phyloP scores from a whole-genome alignment of 2,797 vertebrate genomes.

The Tragelaphus eurycerus region DNA sequence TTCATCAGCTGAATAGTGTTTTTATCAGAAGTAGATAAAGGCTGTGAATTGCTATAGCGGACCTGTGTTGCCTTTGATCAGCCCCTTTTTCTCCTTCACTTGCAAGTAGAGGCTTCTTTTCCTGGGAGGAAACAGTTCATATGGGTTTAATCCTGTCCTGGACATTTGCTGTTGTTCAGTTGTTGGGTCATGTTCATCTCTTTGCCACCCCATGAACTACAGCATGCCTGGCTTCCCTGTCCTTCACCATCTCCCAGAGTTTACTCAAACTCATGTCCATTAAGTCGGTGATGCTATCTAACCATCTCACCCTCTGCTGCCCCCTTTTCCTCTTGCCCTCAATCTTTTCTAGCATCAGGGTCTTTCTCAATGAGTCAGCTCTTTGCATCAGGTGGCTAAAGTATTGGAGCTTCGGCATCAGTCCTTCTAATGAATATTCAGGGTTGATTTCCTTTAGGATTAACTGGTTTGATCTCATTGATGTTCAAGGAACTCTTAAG shows the following conservation, averaged over 20 bases:
- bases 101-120: neutral
- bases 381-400: neutral
- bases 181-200: neutral
- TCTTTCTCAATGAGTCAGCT: neutral
- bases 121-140: neutral
- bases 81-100: neutral
- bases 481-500: neutral
- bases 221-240: neutral
- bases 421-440: neutral
- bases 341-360: neutral
- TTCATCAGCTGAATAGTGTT: constrained; percentile 12
- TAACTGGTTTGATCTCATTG: neutral
- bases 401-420: neutral
- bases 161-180: neutral
- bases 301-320: neutral
- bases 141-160: neutral
- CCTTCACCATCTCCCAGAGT: neutral
- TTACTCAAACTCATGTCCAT: neutral
- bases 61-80: neutral
- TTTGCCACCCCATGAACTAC: neutral
- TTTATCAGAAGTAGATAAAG: constrained; percentile 46
- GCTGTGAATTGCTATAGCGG: neutral
- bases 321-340: neutral
- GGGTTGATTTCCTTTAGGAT: neutral
- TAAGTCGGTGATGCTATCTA: neutral